Base-by-base conservation (phyloP, 1,140 invertebrate genomes). In the Phenacoccus solenopsis region DNA sequence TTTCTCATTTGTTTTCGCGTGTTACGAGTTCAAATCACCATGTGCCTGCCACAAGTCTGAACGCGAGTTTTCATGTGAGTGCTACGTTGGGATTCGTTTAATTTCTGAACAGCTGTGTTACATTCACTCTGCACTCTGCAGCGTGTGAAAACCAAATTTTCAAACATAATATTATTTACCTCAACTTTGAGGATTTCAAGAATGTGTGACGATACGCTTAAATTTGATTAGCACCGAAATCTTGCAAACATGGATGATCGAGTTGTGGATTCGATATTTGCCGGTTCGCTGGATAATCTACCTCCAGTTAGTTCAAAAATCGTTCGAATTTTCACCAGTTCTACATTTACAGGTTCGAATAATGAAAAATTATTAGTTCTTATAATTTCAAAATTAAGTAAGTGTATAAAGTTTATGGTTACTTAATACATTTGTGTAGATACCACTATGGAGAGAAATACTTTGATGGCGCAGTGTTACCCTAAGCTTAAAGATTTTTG, bases 401-500 rank as follows among this genome's bases (percentile, higher is more conserved):
- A 20, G 21, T 38, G 32, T 59, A 22, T 25, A 35, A 20, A 70
- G 30, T 7, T 32, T 32, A 7, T 32, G 30, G 13, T 32, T 32
- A 32, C 30, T 32, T 32, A n/a, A 5, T 20, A 59, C 56, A 76
- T 73, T 71, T 74, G 79, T 80, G 69, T 76, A 97, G 96, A 99
- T 78, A 98, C 96, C 4, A 93, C 93, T 1, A 90, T 98, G 86
- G 96, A 99, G 79, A 84, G 96, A 74, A 98, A 98, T 80, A 96
- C 94, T 0, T 76, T 98, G 16, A 99, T 99, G 96, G 94, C 96
- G 32, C 94, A 98, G 79, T 96, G 96, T 71, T 99, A 98, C 80
- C 96, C 96, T 0, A 89, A 90, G 77, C 84, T 99, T 57, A 98
- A 99, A 77, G 94, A 98, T 76, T 98, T 95, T 79, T 98, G 96